A percentile compares a stretch with the other conserved stretches of the same genome.
Evolutionary conservation across 2,797 vertebrate species (phyloP).

Genomic region (Lutjanus argentimaculatus): DNA sequence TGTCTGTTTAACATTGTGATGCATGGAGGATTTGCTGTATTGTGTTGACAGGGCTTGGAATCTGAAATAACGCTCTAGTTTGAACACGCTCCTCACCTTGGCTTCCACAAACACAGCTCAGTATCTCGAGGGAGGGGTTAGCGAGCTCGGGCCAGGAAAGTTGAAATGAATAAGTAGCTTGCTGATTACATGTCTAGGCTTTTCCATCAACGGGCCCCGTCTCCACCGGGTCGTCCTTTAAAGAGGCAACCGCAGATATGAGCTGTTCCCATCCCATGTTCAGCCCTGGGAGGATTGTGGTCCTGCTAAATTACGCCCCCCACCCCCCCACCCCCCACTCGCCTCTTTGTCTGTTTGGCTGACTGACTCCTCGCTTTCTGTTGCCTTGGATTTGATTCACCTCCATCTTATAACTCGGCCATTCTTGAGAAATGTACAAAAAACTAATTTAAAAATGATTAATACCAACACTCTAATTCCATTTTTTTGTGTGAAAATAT

Average conservation of each 20-base stretch:
- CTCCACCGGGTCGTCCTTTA: constrained; percentile 56
- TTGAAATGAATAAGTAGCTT: constrained; percentile 72
- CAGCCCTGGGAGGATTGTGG: constrained; percentile 49
- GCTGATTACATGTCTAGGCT: constrained; percentile 78
- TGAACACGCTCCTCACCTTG: constrained; percentile 65
- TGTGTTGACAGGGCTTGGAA: constrained; percentile 40
- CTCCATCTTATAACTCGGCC: background rate
- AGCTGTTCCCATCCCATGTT: constrained; percentile 51
- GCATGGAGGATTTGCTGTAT: constrained; percentile 34
- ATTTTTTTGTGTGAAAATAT: too few relatives aligned
- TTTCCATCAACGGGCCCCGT: constrained; percentile 69
- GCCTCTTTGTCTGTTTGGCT: constrained; percentile 14
- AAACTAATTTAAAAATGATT: too few relatives aligned
- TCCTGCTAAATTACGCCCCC: constrained; percentile 45
- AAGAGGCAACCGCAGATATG: constrained; percentile 63
- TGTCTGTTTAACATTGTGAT: constrained; percentile 39
- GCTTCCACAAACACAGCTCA: constrained; percentile 67
- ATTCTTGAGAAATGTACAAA: too few relatives aligned
- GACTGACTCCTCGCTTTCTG: constrained; percentile 31
- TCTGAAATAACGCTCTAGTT: constrained; percentile 66
- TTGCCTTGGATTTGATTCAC: constrained; percentile 23
- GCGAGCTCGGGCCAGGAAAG: constrained; percentile 69
- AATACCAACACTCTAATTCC: too few relatives aligned
- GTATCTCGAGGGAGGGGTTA: constrained; percentile 53
- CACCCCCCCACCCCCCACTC: background rate